A percentile compares a stretch with the other conserved stretches of the same genome.
phyloP scores from a whole-genome alignment of 1,140 invertebrate species.

The Trinorchestia longiramus region DNA sequence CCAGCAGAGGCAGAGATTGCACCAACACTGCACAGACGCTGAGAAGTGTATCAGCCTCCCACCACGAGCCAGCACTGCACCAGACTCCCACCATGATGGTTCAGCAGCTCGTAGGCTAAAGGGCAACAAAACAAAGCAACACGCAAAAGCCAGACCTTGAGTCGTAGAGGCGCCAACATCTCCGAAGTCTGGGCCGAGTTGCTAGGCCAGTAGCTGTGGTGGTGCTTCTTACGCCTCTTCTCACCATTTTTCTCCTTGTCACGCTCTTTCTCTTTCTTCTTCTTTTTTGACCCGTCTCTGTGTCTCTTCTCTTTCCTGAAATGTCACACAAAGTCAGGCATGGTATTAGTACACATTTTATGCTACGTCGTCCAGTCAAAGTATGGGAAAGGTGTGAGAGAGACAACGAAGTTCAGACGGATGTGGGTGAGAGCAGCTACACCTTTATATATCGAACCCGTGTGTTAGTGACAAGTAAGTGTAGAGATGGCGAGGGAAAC shows the following conservation, averaged over 20 bases:
- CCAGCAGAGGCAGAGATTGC: neutral
- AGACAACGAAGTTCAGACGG: neutral
- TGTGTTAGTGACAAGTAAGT: no score
- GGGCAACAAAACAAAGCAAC: neutral
- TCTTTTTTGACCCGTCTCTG: conserved; percentile 66
- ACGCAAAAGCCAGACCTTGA: conserved; percentile 57
- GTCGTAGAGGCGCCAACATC: conserved; percentile 64
- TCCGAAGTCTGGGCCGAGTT: conserved; percentile 64
- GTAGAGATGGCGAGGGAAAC: no score
- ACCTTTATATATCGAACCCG: no score
- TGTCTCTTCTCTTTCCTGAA: conserved; percentile 65
- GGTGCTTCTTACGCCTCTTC: conserved; percentile 65
- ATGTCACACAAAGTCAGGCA: conserved; percentile 37
- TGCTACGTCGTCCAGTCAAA: neutral
- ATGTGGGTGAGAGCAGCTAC: no score
- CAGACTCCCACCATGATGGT: neutral
- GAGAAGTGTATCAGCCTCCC: neutral
- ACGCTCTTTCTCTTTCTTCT: conserved; percentile 65
- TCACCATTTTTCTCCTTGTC: conserved; percentile 62
- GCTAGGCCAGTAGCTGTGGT: conserved; percentile 61
- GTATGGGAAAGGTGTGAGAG: neutral
- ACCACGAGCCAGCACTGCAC: no score
- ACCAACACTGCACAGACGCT: neutral
- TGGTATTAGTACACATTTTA: neutral
- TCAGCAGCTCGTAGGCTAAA: neutral